phyloP scores from a whole-genome alignment of 2,888 invertebrate genomes.

The Cerceris ruficornis region DNA sequence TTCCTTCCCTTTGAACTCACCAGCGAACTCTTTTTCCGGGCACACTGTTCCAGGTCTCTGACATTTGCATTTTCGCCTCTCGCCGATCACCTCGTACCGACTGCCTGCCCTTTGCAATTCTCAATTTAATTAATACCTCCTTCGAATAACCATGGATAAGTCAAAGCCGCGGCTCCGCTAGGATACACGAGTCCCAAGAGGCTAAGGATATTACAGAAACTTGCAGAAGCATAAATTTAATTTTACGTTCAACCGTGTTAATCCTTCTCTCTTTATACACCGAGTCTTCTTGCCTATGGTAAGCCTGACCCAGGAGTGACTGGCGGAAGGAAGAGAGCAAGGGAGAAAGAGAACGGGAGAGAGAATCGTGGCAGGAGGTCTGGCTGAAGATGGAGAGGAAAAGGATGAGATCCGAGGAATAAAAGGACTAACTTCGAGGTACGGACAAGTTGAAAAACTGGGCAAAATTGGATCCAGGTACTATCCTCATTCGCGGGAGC shows the following conservation, averaged over 20 bases:
- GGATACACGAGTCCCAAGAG: conserved; percentile 54
- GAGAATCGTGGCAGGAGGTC: background rate
- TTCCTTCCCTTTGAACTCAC: background rate
- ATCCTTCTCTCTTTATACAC: conserved; percentile 65
- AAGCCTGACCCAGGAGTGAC: conserved; percentile 3
- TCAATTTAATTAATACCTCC: conserved; percentile 68
- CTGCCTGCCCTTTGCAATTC: conserved; percentile 6
- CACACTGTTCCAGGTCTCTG: background rate
- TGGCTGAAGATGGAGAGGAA: conserved; percentile 5
- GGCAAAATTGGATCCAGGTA: conserved; percentile 58
- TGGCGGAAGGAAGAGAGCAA: background rate
- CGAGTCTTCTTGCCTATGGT: conserved; percentile 28
- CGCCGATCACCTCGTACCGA: background rate
- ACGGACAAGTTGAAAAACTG: conserved; percentile 58
- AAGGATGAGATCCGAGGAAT: conserved; percentile 32
- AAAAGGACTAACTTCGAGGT: conserved; percentile 44
- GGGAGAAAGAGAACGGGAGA: conserved; percentile 7
- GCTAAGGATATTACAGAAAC: conserved; percentile 70
- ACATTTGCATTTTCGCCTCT: background rate
- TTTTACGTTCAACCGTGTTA: conserved; percentile 71
- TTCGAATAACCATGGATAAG: conserved; percentile 47
- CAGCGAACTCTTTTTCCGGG: background rate
- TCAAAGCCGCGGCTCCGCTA: conserved; percentile 45
- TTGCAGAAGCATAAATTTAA: conserved; percentile 72
- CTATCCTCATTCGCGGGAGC: conserved; percentile 34